Evolutionary conservation across 2,888 invertebrate species (phyloP), one percentile per base, ranked within the genome.

Genomic region (Leptinotarsa juncta): DNA sequence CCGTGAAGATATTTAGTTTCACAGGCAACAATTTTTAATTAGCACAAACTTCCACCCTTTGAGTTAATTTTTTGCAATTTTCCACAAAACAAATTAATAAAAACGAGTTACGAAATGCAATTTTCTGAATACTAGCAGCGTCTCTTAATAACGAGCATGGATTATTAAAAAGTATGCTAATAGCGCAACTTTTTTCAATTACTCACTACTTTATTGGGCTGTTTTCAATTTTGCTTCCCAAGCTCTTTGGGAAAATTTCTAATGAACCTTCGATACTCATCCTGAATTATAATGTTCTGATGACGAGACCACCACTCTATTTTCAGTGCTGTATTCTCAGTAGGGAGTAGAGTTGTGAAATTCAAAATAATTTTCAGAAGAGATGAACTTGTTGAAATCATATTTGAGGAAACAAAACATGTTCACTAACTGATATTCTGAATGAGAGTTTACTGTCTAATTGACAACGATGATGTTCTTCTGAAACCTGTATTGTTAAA

Each of bases 161-260:
- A 79, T 79, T 78, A 80, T 80, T 79, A 80, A 80, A 80, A 80
- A 79, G 75, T 75, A 79, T 79, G 78, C 78, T 79, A 80, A 80
- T 78, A 75, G 77, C 74, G 57, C 73, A 77, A 78, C 78, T 78
- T 76, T 76, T 78, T 72, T 77, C 67, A 71, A 72, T 75, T 55
- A 75, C 67, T 53, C 72, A 75, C 72, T 68, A 74, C 71, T 74
- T 74, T 74, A 74, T 74, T 71, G 67, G 50, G 49, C 49, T 67
- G 69, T 72, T 62, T 72, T 72, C 60, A 75, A 75, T 75, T 75
- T 72, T 69, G 48, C 51, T 65, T 51, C 14, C 67, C 23, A 48
- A 60, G 74, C 62, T 62, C 42, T 62, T 62, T 26, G 15, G 62
- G 62, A n/a, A 62, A 62, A 62, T 62, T 62, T 10, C 62, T 62